phyloP scores from a whole-genome alignment of 2,797 vertebrate species.

The Chrysocyon brachyurus region DNA sequence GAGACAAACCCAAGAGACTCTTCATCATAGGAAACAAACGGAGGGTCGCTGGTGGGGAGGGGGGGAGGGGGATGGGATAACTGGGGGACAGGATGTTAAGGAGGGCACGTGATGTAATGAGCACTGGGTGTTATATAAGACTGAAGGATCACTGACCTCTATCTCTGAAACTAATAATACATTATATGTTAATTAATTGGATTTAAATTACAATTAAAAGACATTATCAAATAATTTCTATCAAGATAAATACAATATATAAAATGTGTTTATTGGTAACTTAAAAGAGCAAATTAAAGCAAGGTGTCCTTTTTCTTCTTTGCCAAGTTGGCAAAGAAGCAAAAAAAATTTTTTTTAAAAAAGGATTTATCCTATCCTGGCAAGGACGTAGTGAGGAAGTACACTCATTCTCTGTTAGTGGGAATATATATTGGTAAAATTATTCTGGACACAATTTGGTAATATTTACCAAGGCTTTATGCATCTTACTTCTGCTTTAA shows the following conservation, averaged over 20 bases:
- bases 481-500: conserved; percentile 48
- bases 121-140: background rate
- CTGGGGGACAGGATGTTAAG: too few relatives aligned
- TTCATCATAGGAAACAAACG: background rate
- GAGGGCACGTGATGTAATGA: background rate
- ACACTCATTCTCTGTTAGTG: conserved; percentile 6
- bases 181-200: background rate
- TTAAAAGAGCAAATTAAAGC: conserved; percentile 53
- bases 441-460: conserved; percentile 64
- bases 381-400: background rate
- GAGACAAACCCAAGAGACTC: background rate
- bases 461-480: conserved; percentile 66
- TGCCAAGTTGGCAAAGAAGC: background rate
- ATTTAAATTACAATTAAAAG: background rate
- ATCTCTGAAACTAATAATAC: background rate
- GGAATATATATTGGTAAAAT: conserved; percentile 52
- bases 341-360: background rate
- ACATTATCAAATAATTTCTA: background rate
- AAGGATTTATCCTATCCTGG: conserved; percentile 39
- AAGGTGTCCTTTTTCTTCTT: conserved; percentile 32
- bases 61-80: too few relatives aligned
- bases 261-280: background rate
- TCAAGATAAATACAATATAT: background rate
- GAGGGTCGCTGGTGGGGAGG: background rate
- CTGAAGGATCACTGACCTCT: background rate